Evolutionary conservation across 30 jellyfish, hydroid and myxozoan genomes (phyloP).

Genomic region (Aurelia aurita): DNA sequence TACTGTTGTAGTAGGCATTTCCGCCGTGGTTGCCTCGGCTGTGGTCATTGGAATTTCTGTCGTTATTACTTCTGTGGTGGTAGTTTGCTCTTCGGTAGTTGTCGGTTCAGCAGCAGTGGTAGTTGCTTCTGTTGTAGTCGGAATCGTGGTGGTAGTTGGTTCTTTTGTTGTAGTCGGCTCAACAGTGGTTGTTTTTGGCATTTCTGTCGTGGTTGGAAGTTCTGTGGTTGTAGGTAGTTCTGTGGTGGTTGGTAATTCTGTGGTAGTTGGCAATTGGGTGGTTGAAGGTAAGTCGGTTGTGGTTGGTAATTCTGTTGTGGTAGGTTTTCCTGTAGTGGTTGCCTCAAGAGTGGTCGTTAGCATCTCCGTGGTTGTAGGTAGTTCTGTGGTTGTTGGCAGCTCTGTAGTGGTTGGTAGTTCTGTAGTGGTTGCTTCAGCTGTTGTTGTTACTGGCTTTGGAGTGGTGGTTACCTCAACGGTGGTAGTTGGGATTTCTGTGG

Average conservation of each 20-base stretch:
- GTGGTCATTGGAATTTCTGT: conserved; percentile 15
- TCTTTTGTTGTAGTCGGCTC: conserved; percentile 10
- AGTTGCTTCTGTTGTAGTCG: conserved; percentile 12
- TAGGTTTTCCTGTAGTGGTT: neutral
- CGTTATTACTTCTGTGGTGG: conserved; percentile 24
- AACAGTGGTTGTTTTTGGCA: conserved; percentile 2
- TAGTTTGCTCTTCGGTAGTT: conserved; percentile 25
- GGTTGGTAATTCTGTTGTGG: neutral
- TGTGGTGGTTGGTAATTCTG: conserved; percentile 3
- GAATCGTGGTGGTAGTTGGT: conserved; percentile 3
- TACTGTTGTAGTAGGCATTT: conserved; percentile 19
- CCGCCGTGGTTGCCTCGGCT: conserved; percentile 10
- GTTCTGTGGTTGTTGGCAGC: neutral
- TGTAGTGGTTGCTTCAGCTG: conserved; percentile 2
- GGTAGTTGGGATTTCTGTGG: too few relatives aligned
- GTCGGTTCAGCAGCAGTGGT: neutral
- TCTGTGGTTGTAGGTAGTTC: neutral
- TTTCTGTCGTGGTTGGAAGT: conserved; percentile 24
- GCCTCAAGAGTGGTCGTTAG: neutral
- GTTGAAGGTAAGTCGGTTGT: neutral
- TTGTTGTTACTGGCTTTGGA: neutral
- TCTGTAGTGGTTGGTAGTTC: conserved; percentile 1
- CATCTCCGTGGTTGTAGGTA: neutral
- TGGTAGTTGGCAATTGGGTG: neutral
- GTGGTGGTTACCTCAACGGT: neutral